Evolutionary conservation across 1,140 invertebrate species (phyloP).

Genomic region (Drepana arcuata): DNA sequence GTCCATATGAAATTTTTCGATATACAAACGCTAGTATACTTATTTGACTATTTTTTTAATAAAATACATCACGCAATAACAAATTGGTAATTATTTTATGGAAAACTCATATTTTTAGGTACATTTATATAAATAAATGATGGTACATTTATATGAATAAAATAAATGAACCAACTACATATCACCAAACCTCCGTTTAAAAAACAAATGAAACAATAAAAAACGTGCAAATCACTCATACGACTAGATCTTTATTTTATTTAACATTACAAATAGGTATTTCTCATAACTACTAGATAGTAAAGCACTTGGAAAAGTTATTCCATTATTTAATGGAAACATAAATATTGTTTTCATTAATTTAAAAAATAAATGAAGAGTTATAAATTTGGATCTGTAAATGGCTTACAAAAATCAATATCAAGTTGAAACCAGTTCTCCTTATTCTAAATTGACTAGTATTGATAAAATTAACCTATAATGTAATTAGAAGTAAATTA

Average conservation of each 20-base stretch:
- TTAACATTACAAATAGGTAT: constrained; percentile 64
- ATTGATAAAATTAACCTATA: constrained; percentile 17
- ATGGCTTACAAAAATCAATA: too few species aligned
- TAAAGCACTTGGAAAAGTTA: constrained; percentile 70
- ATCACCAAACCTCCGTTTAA: too few species aligned
- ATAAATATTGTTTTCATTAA: constrained; percentile 14
- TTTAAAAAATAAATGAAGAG: constrained; percentile 1
- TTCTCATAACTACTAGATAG: constrained; percentile 65
- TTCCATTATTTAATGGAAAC: constrained; percentile 38
- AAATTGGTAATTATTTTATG: too few species aligned
- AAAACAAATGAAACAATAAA: constrained; percentile 20
- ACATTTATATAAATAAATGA: too few species aligned
- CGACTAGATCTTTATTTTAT: constrained; percentile 51
- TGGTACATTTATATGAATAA: too few species aligned
- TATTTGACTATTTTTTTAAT: constrained; percentile 43
- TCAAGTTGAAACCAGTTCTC: constrained; percentile 16
- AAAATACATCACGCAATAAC: constrained; percentile 55
- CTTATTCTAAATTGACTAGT: constrained; percentile 57
- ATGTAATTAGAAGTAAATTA: too few species aligned
- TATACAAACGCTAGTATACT: constrained; percentile 65
- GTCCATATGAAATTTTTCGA: constrained; percentile 53
- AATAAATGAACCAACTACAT: too few species aligned
- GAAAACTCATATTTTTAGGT: too few species aligned
- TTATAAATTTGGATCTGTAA: too few species aligned
- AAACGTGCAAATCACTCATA: constrained; percentile 62